These are phyloP conservation scores for Slavum lentiscoides DNA, from an alignment of 2,888 invertebrate genomes.

Conservation along the genomic window DNA sequence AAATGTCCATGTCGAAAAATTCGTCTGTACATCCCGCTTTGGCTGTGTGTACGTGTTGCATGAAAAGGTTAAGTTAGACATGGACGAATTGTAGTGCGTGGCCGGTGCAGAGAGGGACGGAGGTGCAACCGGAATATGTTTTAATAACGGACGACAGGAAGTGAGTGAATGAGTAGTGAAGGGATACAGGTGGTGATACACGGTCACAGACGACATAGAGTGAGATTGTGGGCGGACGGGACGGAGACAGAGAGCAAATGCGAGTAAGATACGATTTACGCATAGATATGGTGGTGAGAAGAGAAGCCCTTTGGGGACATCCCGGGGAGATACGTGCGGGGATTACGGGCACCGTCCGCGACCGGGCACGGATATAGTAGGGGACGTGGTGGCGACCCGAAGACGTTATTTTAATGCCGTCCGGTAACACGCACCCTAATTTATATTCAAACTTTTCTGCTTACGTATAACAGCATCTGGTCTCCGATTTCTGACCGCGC, in stretches of 20 bases:
- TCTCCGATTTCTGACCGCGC: conserved; percentile 13
- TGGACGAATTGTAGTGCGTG: background rate
- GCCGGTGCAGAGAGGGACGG: too few relatives aligned
- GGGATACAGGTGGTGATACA: background rate
- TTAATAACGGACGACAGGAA: background rate
- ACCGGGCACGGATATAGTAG: background rate
- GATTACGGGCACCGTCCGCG: conserved; percentile 4
- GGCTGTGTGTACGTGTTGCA: conserved; percentile 17
- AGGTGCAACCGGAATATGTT: background rate
- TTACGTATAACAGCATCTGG: conserved; percentile 14
- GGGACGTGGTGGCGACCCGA: background rate
- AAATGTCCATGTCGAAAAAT: background rate
- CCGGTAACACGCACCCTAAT: conserved; percentile 42
- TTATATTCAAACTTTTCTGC: conserved; percentile 50
- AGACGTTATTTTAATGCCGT: conserved; percentile 50
- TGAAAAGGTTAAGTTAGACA: background rate
- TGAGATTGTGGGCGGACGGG: background rate
- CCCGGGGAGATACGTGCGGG: conserved; percentile 20
- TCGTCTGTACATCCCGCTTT: background rate
- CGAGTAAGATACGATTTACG: background rate
- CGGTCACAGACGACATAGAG: background rate
- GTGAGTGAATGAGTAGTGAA: background rate
- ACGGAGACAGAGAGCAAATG: background rate
- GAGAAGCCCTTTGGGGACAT: conserved; percentile 1
- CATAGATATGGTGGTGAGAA: background rate